Conservation (phyloP, 92 coral and sea anemone species). For the Porites rus region DNA sequence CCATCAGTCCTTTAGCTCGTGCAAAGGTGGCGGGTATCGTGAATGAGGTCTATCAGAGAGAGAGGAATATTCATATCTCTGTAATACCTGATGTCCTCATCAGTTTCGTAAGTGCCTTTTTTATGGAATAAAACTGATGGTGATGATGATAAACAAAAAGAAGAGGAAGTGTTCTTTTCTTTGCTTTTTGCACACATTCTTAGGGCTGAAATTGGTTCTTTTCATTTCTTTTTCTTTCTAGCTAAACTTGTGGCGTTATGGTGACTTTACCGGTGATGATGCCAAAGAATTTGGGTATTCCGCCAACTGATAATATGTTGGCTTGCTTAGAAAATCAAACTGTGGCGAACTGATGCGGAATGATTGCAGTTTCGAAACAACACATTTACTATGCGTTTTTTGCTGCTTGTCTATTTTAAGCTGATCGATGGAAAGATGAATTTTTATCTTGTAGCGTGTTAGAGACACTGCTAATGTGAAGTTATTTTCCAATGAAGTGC, state of each 20-base stretch:
- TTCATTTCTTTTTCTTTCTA: conserved; percentile 28
- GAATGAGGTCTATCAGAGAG: no score
- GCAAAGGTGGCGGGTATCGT: no score
- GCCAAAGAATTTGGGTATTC: conserved; percentile 98
- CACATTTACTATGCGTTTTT: not conserved
- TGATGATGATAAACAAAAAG: not conserved
- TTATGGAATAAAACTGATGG: no score
- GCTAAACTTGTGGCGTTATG: conserved; percentile 98
- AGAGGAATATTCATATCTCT: no score
- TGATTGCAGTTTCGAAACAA: not conserved
- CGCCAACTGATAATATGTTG: not conserved
- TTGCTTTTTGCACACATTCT: not conserved
- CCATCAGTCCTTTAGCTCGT: no score
- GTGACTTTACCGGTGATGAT: conserved; percentile 98
- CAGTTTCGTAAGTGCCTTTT: no score
- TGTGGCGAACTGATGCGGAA: not conserved
- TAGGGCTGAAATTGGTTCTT: not conserved
- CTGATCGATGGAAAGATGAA: not conserved
- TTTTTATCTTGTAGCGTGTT: not conserved
- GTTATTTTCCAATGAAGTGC: not conserved
- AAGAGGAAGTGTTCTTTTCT: no score
- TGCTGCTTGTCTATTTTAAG: not conserved
- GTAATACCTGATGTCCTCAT: no score
- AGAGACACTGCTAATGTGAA: not conserved
- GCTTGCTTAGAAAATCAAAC: not conserved